phyloP scores from a whole-genome alignment of 1,140 invertebrate species.

The Caenorhabditis remanei region DNA sequence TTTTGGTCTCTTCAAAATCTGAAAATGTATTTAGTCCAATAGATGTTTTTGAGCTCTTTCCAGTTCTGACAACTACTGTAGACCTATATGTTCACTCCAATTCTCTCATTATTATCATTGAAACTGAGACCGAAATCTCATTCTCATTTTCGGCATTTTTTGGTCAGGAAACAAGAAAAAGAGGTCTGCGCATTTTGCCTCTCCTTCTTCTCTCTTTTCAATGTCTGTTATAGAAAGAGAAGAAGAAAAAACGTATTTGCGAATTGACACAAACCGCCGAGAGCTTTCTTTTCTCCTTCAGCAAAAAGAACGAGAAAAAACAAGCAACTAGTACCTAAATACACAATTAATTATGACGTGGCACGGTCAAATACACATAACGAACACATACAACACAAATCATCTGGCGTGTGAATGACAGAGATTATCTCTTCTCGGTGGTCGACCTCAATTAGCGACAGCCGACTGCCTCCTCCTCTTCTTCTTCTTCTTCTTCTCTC shows the following conservation, averaged over 20 bases:
- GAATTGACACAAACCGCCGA: conserved; percentile 43
- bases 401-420: conserved; percentile 52
- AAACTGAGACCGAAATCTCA: background rate
- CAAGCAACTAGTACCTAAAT: conserved; percentile 28
- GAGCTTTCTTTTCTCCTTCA: background rate
- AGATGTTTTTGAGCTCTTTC: background rate
- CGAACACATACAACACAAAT: conserved; percentile 25
- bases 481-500: conserved; percentile 20
- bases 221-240: conserved; percentile 33
- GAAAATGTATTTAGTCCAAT: too few species aligned
- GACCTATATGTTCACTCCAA: too few species aligned
- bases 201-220: conserved; percentile 7
- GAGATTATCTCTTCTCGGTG: conserved; percentile 50
- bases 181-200: background rate
- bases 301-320: conserved; percentile 34
- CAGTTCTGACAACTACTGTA: too few species aligned
- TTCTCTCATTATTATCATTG: background rate
- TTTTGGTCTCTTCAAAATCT: too few species aligned
- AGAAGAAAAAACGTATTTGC: conserved; percentile 24
- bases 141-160: conserved; percentile 30
- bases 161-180: conserved; percentile 26
- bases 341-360: conserved; percentile 52
- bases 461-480: conserved; percentile 27
- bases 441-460: conserved; percentile 51
- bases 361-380: background rate